These are phyloP conservation scores for Creontiades dilutus DNA, from an alignment of 2,888 invertebrate species.

Conservation along the genomic window DNA sequence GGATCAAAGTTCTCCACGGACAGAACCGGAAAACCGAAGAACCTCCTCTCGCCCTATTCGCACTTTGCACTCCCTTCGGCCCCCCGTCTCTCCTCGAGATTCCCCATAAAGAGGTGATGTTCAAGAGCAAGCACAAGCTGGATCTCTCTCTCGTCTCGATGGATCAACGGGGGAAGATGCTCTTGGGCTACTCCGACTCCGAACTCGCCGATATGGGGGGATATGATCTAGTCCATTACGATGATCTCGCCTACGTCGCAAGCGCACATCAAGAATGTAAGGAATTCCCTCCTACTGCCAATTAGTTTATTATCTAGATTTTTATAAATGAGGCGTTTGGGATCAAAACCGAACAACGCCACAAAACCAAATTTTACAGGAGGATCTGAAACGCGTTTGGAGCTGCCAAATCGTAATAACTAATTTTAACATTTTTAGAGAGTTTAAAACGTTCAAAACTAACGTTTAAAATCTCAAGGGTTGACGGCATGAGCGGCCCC, in stretches of 20 bases:
- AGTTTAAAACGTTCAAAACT: no score
- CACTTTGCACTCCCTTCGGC: constrained; percentile 99
- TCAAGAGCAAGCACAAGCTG: constrained; percentile 99
- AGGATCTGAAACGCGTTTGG: no score
- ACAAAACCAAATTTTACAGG: no score
- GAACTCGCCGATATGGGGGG: constrained; percentile 96
- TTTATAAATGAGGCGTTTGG: no score
- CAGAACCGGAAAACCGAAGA: constrained; percentile 97
- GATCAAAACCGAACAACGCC: no score
- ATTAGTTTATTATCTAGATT: no score
- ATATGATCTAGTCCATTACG: constrained; percentile 98
- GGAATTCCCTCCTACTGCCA: constrained; percentile 78
- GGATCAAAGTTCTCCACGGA: constrained; percentile 96
- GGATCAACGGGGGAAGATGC: constrained; percentile 98
- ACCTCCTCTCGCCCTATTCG: constrained; percentile 96
- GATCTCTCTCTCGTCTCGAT: constrained; percentile 97
- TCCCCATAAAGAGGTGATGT: constrained; percentile 99
- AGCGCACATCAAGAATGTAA: constrained; percentile 99
- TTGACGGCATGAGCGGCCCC: no score
- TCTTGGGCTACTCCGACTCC: constrained; percentile 95
- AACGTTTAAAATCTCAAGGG: no score
- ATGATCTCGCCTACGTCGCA: constrained; percentile 97
- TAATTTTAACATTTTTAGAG: no score
- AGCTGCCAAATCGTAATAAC: no score
- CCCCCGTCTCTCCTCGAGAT: constrained; percentile 98